These are phyloP conservation scores for Lithobates sylvaticus DNA, from an alignment of 2,797 vertebrate species.

Conservation along the genomic window DNA sequence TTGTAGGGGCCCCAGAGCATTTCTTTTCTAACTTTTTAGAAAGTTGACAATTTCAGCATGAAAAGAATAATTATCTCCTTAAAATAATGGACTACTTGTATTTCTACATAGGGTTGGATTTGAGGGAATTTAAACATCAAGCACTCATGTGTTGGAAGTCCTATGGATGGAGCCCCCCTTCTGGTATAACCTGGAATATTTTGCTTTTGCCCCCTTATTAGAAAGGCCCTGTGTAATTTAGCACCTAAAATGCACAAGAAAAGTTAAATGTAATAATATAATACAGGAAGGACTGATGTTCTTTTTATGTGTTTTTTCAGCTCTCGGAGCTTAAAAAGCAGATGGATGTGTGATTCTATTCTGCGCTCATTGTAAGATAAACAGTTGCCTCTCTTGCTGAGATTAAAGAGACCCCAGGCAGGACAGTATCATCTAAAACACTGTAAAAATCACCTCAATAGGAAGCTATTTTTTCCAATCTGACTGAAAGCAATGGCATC, in stretches of 20 bases:
- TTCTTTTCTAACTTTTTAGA: too few species aligned
- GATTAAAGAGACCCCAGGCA: slow-evolving; percentile 44
- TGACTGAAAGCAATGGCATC: slow-evolving; percentile 41
- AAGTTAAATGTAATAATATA: background rate
- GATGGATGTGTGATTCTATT: slow-evolving; percentile 35
- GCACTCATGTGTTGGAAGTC: too few species aligned
- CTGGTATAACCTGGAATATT: too few species aligned
- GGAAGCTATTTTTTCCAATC: slow-evolving; percentile 50
- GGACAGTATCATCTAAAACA: slow-evolving; percentile 37
- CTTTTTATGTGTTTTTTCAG: background rate
- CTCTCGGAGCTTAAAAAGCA: background rate
- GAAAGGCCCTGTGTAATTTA: background rate
- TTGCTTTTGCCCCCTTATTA: background rate
- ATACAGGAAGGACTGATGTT: background rate
- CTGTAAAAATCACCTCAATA: slow-evolving; percentile 24
- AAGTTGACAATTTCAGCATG: too few species aligned
- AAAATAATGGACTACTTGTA: too few species aligned
- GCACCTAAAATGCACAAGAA: background rate
- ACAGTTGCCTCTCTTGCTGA: slow-evolving; percentile 44
- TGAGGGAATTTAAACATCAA: too few species aligned
- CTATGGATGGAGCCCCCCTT: too few species aligned
- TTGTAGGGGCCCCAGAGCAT: too few species aligned
- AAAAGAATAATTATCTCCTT: too few species aligned
- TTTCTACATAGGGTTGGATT: too few species aligned
- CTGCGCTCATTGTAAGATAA: slow-evolving; percentile 35